A percentile compares a stretch with the other conserved stretches of the same genome.
Conservation (phyloP, 2,888 invertebrate genomes). For the Geotrupes spiniger region DNA sequence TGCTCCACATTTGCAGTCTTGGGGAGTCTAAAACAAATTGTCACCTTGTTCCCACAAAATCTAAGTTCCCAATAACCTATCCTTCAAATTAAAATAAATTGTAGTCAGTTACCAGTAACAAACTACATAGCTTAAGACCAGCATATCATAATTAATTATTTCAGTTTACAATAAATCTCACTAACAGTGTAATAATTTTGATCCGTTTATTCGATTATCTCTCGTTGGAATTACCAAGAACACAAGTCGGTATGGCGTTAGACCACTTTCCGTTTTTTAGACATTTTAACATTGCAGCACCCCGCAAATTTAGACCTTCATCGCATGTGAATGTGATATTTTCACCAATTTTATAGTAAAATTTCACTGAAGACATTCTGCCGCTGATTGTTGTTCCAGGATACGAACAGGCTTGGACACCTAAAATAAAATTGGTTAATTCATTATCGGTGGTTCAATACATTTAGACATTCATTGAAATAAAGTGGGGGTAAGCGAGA, state of each 20-base stretch:
- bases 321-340: conserved; percentile 82
- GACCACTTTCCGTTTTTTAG: conserved; percentile 84
- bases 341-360: conserved; percentile 84
- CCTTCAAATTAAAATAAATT: too few relatives aligned
- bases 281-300: conserved; percentile 76
- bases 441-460: too few relatives aligned
- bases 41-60: too few relatives aligned
- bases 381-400: conserved; percentile 85
- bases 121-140: too few relatives aligned
- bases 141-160: too few relatives aligned
- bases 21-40: too few relatives aligned
- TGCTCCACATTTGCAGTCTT: too few relatives aligned
- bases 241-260: conserved; percentile 77
- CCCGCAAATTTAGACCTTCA: conserved; percentile 69
- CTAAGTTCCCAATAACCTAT: too few relatives aligned
- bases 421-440: conserved; percentile 26
- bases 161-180: too few relatives aligned
- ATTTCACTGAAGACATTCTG: conserved; percentile 81
- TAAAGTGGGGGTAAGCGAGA: too few relatives aligned
- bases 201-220: neutral
- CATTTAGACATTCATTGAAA: too few relatives aligned
- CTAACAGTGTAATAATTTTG: neutral
- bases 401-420: conserved; percentile 75
- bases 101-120: too few relatives aligned
- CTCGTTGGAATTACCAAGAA: conserved; percentile 25